Percentiles rank a stretch among this genome's conserved stretches.
phyloP scores from a whole-genome alignment of 2,888 invertebrate genomes.

The Frankliniella intonsa region DNA sequence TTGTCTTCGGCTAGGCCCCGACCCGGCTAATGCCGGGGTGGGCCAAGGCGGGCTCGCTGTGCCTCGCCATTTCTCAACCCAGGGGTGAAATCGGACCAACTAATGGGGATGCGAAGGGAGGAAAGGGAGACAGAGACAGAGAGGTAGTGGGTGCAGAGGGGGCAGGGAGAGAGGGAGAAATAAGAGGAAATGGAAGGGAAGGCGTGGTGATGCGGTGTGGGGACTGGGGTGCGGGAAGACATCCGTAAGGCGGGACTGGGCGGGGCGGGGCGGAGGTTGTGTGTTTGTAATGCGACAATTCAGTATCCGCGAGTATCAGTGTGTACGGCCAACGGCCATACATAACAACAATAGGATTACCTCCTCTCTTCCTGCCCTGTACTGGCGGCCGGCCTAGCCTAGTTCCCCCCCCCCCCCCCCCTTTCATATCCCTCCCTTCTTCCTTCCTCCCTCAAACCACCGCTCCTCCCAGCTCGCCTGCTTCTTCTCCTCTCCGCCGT shows the following conservation, averaged over 20 bases:
- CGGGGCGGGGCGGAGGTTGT: neutral
- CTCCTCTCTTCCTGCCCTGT: neutral
- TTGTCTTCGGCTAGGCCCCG: no score
- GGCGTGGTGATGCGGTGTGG: neutral
- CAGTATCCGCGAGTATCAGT: neutral
- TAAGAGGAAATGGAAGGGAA: neutral
- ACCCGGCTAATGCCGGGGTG: no score
- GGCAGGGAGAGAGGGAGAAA: neutral
- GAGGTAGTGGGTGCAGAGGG: no score
- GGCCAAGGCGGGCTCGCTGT: no score
- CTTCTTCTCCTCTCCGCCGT: neutral
- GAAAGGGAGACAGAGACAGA: no score
- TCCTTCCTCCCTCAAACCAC: neutral
- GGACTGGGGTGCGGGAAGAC: neutral
- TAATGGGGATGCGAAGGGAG: no score
- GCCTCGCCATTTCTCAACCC: no score
- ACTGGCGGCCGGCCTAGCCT: neutral
- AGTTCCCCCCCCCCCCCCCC: neutral
- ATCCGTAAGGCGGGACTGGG: neutral
- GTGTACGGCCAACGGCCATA: neutral
- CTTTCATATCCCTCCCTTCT: neutral
- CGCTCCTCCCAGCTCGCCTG: neutral
- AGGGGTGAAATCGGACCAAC: no score
- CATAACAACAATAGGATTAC: conserved; percentile 10
- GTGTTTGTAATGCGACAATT: neutral